Evolutionary conservation across 2,888 invertebrate species (phyloP), one percentile per base, ranked within the genome.

Genomic region (Myathropa florea): DNA sequence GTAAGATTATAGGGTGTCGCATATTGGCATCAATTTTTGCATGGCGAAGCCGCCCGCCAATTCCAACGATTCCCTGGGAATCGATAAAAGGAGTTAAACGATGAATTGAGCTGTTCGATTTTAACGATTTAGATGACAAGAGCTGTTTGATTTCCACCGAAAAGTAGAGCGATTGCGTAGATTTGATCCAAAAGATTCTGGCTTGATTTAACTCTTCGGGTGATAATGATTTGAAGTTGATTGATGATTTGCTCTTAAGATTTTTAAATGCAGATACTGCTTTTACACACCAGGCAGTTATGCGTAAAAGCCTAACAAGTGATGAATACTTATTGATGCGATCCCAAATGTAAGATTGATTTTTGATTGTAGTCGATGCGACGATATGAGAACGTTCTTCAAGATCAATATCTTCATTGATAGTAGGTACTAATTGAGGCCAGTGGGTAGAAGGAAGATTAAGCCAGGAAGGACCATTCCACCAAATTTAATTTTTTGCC

Each of bases 31-130:
- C 64, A 23, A 85, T 67, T 36, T 65, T 65, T 9, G 88, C 67
- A 28, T 83, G 72, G 23, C 63, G 39, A 60, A 88, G 39, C 68
- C 88, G 36, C 14, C 85, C 88, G 39, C 88, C 81, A 63, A 86
- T 71, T 23, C 83, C 61, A 23, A 83, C 57, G n/a, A 87, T 68
- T 39, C 55, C 57, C 10, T 71, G 36, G 2, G 59, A 30, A 46
- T 87, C 88, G 0, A 85, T 23, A 61, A 88, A 84, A 30, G 88
- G 88, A 59, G 72, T 65, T 14, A 72, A 60, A 14, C 79, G 79
- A 46, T 64, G 65, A 28, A 71, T 46, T 12, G 65, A 24, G 26
- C 30, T 63, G 12, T 10, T 63, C 33, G 7, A 61, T 46, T 53
- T 39, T 24, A n/a, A n/a, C n/a, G n/a, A n/a, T n/a, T n/a, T n/a